Conservation (phyloP, 2,113 vertebrate genomes). For the Mirza zaza region DNA sequence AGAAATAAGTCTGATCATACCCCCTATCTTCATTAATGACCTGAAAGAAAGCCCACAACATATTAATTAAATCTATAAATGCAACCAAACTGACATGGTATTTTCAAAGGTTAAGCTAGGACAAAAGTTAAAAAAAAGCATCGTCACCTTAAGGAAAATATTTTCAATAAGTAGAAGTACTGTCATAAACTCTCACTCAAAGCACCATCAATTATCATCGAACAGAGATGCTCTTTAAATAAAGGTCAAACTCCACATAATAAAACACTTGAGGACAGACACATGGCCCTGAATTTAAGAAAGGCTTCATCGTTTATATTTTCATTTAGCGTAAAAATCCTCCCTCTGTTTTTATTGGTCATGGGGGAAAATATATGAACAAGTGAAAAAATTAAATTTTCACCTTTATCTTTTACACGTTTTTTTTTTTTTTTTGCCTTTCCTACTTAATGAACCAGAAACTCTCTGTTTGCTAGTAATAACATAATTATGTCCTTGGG, state of each 20-base stretch:
- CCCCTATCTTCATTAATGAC: conserved; percentile 66
- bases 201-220: conserved; percentile 69
- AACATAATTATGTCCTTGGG: conserved; percentile 72
- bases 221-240: conserved; percentile 69
- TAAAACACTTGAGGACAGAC: conserved; percentile 66
- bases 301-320: conserved; percentile 53
- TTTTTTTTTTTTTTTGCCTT: conserved; percentile 51
- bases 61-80: conserved; percentile 74
- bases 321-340: conserved; percentile 54
- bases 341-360: conserved; percentile 66
- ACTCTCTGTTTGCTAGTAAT: conserved; percentile 74
- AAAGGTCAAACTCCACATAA: conserved; percentile 74
- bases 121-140: conserved; percentile 64
- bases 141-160: conserved; percentile 71
- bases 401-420: conserved; percentile 62
- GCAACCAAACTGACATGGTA: conserved; percentile 63
- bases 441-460: conserved; percentile 74
- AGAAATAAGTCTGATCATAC: conserved; percentile 54
- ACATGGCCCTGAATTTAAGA: conserved; percentile 53
- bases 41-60: conserved; percentile 38
- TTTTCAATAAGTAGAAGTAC: conserved; percentile 70
- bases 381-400: conserved; percentile 66
- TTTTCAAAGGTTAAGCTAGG: conserved; percentile 76
- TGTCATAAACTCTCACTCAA: conserved; percentile 68
- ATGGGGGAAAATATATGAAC: conserved; percentile 46